Base-by-base conservation (phyloP, 1,140 invertebrate species). In the Drosophila yakuba region DNA sequence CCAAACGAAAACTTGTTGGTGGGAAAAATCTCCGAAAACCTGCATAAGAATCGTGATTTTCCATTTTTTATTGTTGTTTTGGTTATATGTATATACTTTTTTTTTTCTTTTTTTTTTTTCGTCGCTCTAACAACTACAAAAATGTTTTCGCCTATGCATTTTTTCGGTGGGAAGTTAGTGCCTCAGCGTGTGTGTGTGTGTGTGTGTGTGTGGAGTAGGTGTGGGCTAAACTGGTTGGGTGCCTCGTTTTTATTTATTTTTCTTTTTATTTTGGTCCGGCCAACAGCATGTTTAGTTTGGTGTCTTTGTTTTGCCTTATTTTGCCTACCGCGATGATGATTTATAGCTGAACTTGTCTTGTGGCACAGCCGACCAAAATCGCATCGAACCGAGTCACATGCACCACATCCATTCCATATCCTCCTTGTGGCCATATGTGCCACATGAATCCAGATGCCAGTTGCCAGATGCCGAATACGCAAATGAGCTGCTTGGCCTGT, bases 301-400 rank as follows among this genome's bases (percentile, higher is more conserved):
- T 47, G 63, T 69, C 67, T 35, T 61, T 56, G 51, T 60, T 61
- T 66, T 47, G 69, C 64, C 69, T 75, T 83, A 52, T 69, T 75
- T 74, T 78, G 64, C 63, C 72, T 54, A 50, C 60, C 45, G 60
- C 54, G 67, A 78, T 80, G 76, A 89, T 88, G 84, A 88, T 84
- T 88, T 88, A 88, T 88, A 45, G 80, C 77, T 88, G 85, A 88
- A 88, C 84, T 88, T 88, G 85, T 80, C 84, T 83, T 71, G 64
- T 84, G 80, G 76, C 72, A 74, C 78, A 72, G 56, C 63, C 71
- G 78, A 20, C 57, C 58, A 47, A 62, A 69, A 75, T 72, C 69
- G 74, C 72, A 83, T 61, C 74, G 74, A 75, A 32, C 32, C 32
- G 32, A 8, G 73, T 52, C 72, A 15, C 50, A 47, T 43, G 35